Percentiles rank a stretch among this genome's conserved stretches.
Evolutionary conservation across 2,888 invertebrate genomes (phyloP).

Genomic region (Strigamia transsilvanica): DNA sequence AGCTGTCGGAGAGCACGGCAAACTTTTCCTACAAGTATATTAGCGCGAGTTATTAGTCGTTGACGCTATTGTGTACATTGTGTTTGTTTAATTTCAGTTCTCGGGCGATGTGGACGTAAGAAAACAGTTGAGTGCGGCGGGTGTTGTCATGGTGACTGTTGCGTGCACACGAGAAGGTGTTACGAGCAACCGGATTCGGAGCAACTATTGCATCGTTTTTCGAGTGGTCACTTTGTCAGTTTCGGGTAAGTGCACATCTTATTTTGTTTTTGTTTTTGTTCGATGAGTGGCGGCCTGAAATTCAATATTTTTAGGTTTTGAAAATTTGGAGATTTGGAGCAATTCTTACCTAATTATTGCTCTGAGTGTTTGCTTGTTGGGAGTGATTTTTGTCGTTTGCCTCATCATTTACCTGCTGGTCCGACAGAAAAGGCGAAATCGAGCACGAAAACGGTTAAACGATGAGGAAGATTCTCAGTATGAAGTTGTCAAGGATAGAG

Average conservation of each 20-base stretch:
- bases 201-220: slow-evolving; percentile 43
- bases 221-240: slow-evolving; percentile 19
- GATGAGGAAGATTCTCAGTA: not conserved
- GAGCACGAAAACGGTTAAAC: not conserved
- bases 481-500: not conserved
- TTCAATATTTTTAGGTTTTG: not conserved
- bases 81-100: slow-evolving; percentile 4
- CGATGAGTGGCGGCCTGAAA: not conserved
- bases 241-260: not conserved
- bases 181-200: not conserved
- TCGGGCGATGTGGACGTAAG: not conserved
- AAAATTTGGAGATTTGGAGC: slow-evolving; percentile 59
- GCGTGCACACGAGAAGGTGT: not conserved
- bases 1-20: slow-evolving; percentile 24
- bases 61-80: not conserved
- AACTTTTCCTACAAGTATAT: slow-evolving; percentile 44
- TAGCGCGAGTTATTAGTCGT: not conserved
- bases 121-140: not conserved
- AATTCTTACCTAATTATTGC: slow-evolving; percentile 85
- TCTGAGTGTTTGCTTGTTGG: slow-evolving; percentile 81
- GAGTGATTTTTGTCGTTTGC: slow-evolving; percentile 83
- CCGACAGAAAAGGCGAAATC: slow-evolving; percentile 68
- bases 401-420: slow-evolving; percentile 82
- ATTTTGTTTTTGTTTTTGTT: too few species aligned
- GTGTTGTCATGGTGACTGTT: not conserved